Evolutionary conservation across 2,113 vertebrate genomes (phyloP).

Genomic region (Lonchura striata): DNA sequence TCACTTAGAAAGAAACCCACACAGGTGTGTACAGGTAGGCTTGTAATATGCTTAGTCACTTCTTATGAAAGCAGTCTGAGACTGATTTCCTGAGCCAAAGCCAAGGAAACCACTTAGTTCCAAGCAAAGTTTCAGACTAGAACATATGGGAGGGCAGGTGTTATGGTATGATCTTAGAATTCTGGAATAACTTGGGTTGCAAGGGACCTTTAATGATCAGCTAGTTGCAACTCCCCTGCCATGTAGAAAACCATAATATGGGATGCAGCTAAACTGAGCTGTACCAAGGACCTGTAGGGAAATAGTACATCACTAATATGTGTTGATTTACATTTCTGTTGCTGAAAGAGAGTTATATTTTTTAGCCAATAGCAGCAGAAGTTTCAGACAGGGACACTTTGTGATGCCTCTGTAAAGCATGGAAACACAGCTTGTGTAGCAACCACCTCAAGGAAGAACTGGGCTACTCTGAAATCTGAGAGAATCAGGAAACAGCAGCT

Average conservation of each 20-base stretch:
- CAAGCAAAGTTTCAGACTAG: background rate
- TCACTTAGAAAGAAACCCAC: background rate
- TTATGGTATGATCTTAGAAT: background rate
- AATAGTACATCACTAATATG: background rate
- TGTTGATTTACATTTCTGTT: background rate
- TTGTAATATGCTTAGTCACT: background rate
- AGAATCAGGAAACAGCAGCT: background rate
- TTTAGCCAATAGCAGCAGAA: background rate
- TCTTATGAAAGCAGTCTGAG: background rate
- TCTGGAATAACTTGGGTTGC: background rate
- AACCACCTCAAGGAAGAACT: background rate
- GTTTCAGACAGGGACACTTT: background rate
- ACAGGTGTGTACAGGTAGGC: background rate
- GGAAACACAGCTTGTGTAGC: background rate
- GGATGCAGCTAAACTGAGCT: background rate
- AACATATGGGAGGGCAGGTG: background rate
- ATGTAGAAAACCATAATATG: background rate
- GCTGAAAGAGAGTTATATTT: background rate
- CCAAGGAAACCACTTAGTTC: background rate
- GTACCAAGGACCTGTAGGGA: background rate
- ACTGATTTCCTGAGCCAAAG: background rate
- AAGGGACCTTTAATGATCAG: background rate
- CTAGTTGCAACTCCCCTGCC: background rate
- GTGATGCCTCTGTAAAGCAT: background rate
- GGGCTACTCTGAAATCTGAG: background rate